Conservation (phyloP, 2,797 vertebrate genomes). For the Gallirallus australis region DNA sequence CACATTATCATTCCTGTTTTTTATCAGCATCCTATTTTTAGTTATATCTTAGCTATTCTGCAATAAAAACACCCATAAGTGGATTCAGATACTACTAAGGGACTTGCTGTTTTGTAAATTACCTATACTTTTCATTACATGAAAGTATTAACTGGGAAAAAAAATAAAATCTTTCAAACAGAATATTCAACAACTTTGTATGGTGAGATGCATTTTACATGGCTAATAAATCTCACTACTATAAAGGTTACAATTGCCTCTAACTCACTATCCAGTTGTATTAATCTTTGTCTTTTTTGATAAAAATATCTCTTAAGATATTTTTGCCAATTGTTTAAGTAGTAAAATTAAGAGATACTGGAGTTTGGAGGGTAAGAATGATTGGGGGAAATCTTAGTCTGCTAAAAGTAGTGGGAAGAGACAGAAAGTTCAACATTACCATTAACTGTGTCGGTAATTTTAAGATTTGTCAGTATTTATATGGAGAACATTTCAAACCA, state of each 20-base stretch:
- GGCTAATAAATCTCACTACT: background rate
- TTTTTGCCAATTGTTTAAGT: background rate
- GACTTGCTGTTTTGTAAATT: background rate
- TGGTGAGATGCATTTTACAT: background rate
- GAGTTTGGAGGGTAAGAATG: background rate
- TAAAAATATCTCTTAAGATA: background rate
- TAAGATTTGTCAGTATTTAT: background rate
- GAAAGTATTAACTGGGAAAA: background rate
- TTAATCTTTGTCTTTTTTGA: background rate
- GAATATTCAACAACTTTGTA: background rate
- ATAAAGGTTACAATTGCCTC: background rate
- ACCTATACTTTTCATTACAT: background rate
- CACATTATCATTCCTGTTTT: background rate
- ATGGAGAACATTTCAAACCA: background rate
- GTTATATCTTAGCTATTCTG: background rate
- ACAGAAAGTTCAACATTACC: background rate
- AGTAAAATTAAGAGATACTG: background rate
- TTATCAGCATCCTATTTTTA: constrained; percentile 1
- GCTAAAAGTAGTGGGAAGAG: background rate
- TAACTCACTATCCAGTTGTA: background rate
- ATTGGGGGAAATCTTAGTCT: background rate
- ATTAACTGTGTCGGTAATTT: background rate
- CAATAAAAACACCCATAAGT: background rate
- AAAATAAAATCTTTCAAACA: background rate
- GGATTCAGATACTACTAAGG: background rate